These are phyloP conservation scores for Mayetiola destructor DNA, from an alignment of 2,888 invertebrate genomes.

Conservation along the genomic window DNA sequence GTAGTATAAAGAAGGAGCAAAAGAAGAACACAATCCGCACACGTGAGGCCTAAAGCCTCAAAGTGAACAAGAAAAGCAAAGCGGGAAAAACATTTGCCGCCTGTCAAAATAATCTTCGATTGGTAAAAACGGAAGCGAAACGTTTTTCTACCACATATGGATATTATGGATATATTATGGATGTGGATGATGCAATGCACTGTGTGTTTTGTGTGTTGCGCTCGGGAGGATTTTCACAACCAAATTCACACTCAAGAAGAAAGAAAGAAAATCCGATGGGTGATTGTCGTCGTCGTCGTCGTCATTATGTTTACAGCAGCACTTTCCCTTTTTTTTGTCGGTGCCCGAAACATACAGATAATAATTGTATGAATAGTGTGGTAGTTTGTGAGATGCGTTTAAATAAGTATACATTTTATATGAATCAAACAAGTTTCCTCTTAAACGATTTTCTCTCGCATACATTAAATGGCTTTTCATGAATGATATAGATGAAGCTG, in stretches of 20 bases:
- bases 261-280: not conserved
- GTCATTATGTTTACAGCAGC: not conserved
- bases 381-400: too few species aligned
- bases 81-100: conserved; percentile 2
- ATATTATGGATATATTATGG: not conserved
- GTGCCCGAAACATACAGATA: too few species aligned
- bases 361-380: too few species aligned
- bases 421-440: too few species aligned
- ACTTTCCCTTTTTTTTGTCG: not conserved
- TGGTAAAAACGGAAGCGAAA: not conserved
- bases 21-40: too few species aligned
- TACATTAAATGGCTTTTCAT: conserved; percentile 4
- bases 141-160: conserved; percentile 5
- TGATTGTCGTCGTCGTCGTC: not conserved
- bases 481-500: not conserved
- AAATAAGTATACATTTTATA: too few species aligned
- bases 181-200: not conserved
- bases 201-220: not conserved
- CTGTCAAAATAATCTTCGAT: conserved; percentile 5
- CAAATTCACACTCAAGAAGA: not conserved
- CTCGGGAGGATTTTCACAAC: not conserved
- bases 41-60: too few species aligned
- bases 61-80: too few species aligned
- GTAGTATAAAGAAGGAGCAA: too few species aligned
- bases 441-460: too few species aligned